Evolutionary conservation across 2,888 invertebrate genomes (phyloP).

Genomic region (Diogma glabrata): DNA sequence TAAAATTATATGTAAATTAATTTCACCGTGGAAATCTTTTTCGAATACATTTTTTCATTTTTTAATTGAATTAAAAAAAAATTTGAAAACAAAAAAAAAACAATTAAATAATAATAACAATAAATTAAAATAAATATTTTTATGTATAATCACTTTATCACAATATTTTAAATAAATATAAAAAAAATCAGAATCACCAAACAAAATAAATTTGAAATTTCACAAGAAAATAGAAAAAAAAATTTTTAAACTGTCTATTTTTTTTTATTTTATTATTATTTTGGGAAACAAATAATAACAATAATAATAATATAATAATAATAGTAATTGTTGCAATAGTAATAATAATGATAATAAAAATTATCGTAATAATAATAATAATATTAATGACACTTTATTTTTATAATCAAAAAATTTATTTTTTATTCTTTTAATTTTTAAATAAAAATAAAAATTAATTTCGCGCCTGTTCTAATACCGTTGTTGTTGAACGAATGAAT

Average conservation of each 20-base stretch:
- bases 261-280: too few relatives aligned
- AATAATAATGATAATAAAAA: conserved; percentile 19
- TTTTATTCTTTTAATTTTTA: conserved; percentile 2
- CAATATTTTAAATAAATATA: neutral
- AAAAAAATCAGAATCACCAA: neutral
- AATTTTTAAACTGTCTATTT: conserved; percentile 5
- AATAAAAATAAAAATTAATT: conserved; percentile 8
- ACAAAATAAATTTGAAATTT: too few relatives aligned
- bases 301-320: conserved; percentile 5
- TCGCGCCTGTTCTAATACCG: conserved; percentile 39
- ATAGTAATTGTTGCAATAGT: conserved; percentile 11
- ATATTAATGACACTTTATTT: conserved; percentile 9
- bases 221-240: conserved; percentile 8
- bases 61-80: conserved; percentile 3
- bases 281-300: neutral
- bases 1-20: too few relatives aligned
- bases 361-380: conserved; percentile 28
- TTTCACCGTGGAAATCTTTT: conserved; percentile 7
- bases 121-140: too few relatives aligned
- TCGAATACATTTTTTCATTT: conserved; percentile 7
- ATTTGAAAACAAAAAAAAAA: conserved; percentile 2
- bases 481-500: conserved; percentile 37
- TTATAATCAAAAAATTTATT: neutral
- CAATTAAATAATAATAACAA: conserved; percentile 2
- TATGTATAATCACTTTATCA: too few relatives aligned